Evolutionary conservation across 2,113 vertebrate species (phyloP).

Genomic region (Xerus inauris): DNA sequence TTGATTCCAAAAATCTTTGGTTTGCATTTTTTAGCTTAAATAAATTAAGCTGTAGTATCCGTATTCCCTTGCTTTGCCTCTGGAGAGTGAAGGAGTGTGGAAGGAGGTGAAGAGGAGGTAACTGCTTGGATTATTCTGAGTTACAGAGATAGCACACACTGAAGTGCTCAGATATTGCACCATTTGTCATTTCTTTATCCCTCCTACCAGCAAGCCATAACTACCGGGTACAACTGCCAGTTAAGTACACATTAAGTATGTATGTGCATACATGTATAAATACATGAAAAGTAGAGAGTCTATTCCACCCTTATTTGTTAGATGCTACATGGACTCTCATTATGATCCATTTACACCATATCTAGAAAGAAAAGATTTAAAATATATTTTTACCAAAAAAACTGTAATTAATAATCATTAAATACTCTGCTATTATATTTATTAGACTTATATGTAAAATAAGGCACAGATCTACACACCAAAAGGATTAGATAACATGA

Average conservation of each 20-base stretch:
- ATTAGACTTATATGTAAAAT: constrained; percentile 51
- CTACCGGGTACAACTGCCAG: background rate
- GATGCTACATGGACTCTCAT: constrained; percentile 2
- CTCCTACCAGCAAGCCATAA: background rate
- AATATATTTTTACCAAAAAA: background rate
- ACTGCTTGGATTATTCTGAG: background rate
- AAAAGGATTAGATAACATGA: background rate
- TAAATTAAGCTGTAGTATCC: background rate
- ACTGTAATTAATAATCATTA: background rate
- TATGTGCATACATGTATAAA: background rate
- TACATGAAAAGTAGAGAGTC: background rate
- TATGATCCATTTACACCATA: constrained; percentile 23
- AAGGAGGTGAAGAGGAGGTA: background rate
- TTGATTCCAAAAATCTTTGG: constrained; percentile 24
- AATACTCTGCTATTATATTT: constrained; percentile 44
- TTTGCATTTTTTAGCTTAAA: constrained; percentile 51
- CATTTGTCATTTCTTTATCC: background rate
- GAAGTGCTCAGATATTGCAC: background rate
- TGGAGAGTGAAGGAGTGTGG: background rate
- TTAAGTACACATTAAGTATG: background rate
- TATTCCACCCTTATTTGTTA: constrained; percentile 43
- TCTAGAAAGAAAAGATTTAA: background rate
- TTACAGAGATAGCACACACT: background rate
- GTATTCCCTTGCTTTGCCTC: background rate
- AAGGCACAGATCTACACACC: background rate